Evolutionary conservation across 37 sponge, comb jelly and placozoan genomes (phyloP), one percentile per base, ranked within the genome.

Genomic region (Bolinopsis microptera): DNA sequence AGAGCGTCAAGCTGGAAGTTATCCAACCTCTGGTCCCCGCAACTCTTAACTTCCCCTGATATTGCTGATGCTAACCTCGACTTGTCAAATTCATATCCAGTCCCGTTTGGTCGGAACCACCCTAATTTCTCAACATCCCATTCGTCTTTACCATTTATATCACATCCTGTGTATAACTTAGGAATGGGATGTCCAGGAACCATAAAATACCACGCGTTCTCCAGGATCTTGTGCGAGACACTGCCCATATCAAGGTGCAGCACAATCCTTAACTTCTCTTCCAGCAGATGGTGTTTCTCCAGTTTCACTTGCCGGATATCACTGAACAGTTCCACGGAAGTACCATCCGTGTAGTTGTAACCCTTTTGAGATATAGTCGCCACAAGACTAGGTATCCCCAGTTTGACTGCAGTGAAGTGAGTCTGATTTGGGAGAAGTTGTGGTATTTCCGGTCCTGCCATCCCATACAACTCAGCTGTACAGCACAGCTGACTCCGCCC

Each of bases 401-500:
- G 75, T 28, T 72, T 28, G 26, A 72, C 18, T 24, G 75, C 75
- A 5, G 75, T 72, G 75, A 72, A n/a, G 26, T 24, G 5, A 24
- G 31, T 28, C 5, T 2, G 5, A n/a, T 28, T 28, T 67, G 68
- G 21, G 13, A 21, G 21, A 22, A 21, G 13, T 18, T 13, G 61
- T 18, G 61, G 61, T 48, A 48, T 13, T 18, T 48, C 13, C 61
- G 5, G 61, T 48, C 61, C 61, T 5, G 61, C 61, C 5, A 5
- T 13, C 61, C 61, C 9, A 5, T 13, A 48, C 5, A 48, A 5
- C 61, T 48, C 61, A n/a, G 31, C 75, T 3, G 26, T 28, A 21
- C 75, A 72, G 18, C 75, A 72, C 31, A 72, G 75, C 31, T 72
- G 75, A 72, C 75, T 72, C 31, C 31, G 5, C 18, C 75, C 75